Base-by-base conservation (phyloP, 2,113 vertebrate species). In the Hyperopisus bebe region DNA sequence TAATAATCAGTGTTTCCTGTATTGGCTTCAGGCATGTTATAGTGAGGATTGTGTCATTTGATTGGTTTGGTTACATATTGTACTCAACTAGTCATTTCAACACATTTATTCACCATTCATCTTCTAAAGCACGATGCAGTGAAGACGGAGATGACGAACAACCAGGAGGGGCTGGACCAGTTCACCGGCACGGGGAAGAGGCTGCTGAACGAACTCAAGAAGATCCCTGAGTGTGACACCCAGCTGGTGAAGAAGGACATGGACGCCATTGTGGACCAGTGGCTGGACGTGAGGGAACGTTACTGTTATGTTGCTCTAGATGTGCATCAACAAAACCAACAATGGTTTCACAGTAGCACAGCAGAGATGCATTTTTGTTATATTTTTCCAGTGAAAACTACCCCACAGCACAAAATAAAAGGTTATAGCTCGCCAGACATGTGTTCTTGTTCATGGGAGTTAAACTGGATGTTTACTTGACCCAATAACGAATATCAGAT, bases 161-260 rank as follows among this genome's bases (percentile, higher is more conserved):
- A 95, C 90, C 98, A 99, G 48, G 95, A 95, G 47, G 96, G 97
- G 3, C 91, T 99, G 93, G 97, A 98, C 90, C 93, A 91, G 84
- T 98, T 98, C 91, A 98, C 96, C 62, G 96, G 92, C 91, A 98
- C 97, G 96, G 98, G 97, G 82, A 98, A 97, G 91, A 97, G 97
- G 58, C 94, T 99, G 90, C 87, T 97, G 88, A 93, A 93, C 39
- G 98, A 99, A 89, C 90, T 99, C 93, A 98, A 97, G 92, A 98
- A 96, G 92, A 95, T 98, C 9, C 96, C 95, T 0, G 96, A 97
- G 27, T 96, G 97, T 3, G 96, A 99, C 53, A 91, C 93, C 62
- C 74, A 93, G 51, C 86, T 90, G 0, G 89, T 98, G 87, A 98
- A 97, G 93, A 94, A 94, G 83, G 97, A 99, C 46, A 95, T 97